These are phyloP conservation scores for Poeciliopsis turrubarensis DNA, from an alignment of 2,113 vertebrate genomes.

Conservation along the genomic window DNA sequence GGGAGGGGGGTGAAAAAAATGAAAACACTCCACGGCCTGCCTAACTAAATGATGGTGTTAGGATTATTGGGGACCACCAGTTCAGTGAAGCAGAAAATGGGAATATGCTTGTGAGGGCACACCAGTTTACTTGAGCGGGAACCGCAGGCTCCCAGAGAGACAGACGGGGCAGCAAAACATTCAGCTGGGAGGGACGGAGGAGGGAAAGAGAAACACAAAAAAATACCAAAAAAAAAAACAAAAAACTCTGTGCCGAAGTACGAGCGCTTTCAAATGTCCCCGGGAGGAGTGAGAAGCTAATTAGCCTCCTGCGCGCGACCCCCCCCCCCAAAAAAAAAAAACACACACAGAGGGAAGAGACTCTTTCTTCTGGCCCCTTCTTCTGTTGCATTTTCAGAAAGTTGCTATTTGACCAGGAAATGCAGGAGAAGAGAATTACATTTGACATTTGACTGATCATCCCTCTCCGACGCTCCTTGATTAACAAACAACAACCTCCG, in stretches of 20 bases:
- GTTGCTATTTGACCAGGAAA: background rate
- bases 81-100: conserved; percentile 82
- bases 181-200: background rate
- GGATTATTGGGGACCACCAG: conserved; percentile 80
- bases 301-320: background rate
- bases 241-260: conserved; percentile 19
- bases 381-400: background rate
- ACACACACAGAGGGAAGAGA: background rate
- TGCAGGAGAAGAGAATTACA: background rate
- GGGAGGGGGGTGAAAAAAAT: conserved; percentile 12
- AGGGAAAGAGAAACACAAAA: conserved; percentile 6
- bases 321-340: background rate
- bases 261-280: conserved; percentile 3
- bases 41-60: conserved; percentile 80
- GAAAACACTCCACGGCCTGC: conserved; percentile 60
- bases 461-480: background rate
- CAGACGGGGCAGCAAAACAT: conserved; percentile 60
- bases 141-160: conserved; percentile 60
- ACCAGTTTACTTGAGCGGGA: conserved; percentile 68
- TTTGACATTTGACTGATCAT: background rate
- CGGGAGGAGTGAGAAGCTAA: background rate
- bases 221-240: too few species aligned
- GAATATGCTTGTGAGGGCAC: conserved; percentile 74
- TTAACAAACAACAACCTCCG: background rate
- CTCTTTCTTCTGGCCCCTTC: background rate